phyloP scores from a whole-genome alignment of 2,888 invertebrate genomes.

The Leucozona laternaria region DNA sequence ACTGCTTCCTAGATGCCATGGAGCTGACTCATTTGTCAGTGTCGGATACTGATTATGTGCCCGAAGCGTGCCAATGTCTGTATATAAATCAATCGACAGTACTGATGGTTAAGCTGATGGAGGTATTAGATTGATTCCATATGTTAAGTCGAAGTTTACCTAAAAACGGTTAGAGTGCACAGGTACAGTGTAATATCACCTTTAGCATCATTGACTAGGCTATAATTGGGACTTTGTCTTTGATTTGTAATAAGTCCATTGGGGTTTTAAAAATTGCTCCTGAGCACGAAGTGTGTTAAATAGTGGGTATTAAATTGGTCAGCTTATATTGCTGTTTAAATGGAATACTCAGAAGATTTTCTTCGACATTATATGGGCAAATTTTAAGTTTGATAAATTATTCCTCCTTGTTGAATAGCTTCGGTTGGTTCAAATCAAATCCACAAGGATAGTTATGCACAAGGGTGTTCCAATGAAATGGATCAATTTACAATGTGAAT shows the following conservation, averaged over 20 bases:
- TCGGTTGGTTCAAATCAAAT: too few relatives aligned
- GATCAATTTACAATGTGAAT: too few relatives aligned
- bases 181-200: slow-evolving; percentile 31
- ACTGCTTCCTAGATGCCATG: slow-evolving; percentile 60
- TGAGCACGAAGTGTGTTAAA: slow-evolving; percentile 45
- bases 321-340: slow-evolving; percentile 23
- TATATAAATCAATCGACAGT: slow-evolving; percentile 51
- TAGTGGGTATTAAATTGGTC: slow-evolving; percentile 30
- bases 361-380: not conserved
- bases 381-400: too few relatives aligned
- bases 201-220: slow-evolving; percentile 21
- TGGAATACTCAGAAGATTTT: slow-evolving; percentile 6
- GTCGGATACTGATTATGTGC: slow-evolving; percentile 31
- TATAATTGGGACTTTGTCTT: slow-evolving; percentile 47
- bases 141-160: slow-evolving; percentile 31
- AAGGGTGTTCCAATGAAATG: too few relatives aligned
- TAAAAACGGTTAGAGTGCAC: not conserved
- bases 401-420: too few relatives aligned
- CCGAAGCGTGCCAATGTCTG: slow-evolving; percentile 63
- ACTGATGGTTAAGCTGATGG: slow-evolving; percentile 21
- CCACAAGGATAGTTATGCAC: too few relatives aligned
- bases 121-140: not conserved
- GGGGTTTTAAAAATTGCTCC: slow-evolving; percentile 1
- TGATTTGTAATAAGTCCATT: slow-evolving; percentile 44
- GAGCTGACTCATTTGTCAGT: slow-evolving; percentile 32